Conservation (phyloP, 2,888 invertebrate species). For the Strigamia maritima region DNA sequence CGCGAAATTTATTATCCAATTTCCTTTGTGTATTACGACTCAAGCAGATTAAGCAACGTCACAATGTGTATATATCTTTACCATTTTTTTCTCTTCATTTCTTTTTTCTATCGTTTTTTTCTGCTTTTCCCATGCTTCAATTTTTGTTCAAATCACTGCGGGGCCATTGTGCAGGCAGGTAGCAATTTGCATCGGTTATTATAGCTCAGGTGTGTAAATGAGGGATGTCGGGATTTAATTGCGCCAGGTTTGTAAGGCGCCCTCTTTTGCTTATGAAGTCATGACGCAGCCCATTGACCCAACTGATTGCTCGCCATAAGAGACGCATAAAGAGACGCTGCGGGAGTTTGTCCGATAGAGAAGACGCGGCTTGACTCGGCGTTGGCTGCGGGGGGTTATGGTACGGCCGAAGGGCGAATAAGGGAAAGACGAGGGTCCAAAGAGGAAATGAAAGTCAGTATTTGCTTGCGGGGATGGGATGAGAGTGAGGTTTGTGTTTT, state of each 20-base stretch:
- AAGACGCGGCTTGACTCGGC: slow-evolving; percentile 15
- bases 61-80: slow-evolving; percentile 21
- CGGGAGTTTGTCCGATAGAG: slow-evolving; percentile 5
- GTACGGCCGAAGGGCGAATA: background rate
- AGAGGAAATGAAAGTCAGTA: slow-evolving; percentile 15
- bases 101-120: background rate
- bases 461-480: background rate
- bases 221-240: slow-evolving; percentile 15
- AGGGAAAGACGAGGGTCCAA: slow-evolving; percentile 15
- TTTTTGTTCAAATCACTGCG: slow-evolving; percentile 15
- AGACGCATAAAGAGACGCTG: slow-evolving; percentile 15
- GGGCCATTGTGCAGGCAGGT: slow-evolving; percentile 15
- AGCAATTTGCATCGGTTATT: slow-evolving; percentile 15
- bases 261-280: slow-evolving; percentile 10
- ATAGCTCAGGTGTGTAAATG: slow-evolving; percentile 15
- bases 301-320: slow-evolving; percentile 15
- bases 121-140: slow-evolving; percentile 6
- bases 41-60: slow-evolving; percentile 38
- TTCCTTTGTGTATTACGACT: slow-evolving; percentile 39
- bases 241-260: slow-evolving; percentile 10
- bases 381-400: slow-evolving; percentile 5
- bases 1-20: slow-evolving; percentile 39
- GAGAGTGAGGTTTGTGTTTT: slow-evolving; percentile 6
- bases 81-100: background rate
- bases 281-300: slow-evolving; percentile 15